Percentiles rank a stretch among this genome's conserved stretches.
Evolutionary conservation across 2,888 invertebrate genomes (phyloP).

Genomic region (Calameuta pallipes): DNA sequence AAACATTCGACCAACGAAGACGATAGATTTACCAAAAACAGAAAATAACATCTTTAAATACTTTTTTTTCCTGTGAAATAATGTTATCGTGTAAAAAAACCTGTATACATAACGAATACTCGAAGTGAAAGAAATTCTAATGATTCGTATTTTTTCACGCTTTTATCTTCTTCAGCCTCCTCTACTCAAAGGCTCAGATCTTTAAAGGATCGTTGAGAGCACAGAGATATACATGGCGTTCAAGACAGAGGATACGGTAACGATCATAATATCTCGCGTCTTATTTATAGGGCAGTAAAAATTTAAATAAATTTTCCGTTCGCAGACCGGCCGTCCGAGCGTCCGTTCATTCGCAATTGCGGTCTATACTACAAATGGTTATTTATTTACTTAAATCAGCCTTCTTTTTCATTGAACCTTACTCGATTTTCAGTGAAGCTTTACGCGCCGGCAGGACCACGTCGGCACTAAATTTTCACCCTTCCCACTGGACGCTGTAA

Average conservation of each 20-base stretch:
- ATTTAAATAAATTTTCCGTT: conserved; percentile 49
- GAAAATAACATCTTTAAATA: background rate
- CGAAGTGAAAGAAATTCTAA: too few relatives aligned
- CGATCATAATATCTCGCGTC: conserved; percentile 28
- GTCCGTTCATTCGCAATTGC: conserved; percentile 25
- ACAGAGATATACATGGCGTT: background rate
- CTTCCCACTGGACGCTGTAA: conserved; percentile 48
- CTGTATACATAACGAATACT: too few relatives aligned
- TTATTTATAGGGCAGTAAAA: conserved; percentile 55
- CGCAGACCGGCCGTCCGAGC: conserved; percentile 4
- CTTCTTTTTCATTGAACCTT: conserved; percentile 24
- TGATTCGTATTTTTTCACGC: background rate
- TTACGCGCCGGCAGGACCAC: conserved; percentile 16
- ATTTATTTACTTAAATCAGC: conserved; percentile 51
- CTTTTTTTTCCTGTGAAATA: too few relatives aligned
- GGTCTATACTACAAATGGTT: conserved; percentile 32
- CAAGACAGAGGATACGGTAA: conserved; percentile 8
- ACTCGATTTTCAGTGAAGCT: conserved; percentile 47
- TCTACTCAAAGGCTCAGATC: too few relatives aligned
- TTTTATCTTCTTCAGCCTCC: background rate
- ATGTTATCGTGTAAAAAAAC: too few relatives aligned
- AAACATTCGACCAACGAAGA: too few relatives aligned
- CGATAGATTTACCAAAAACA: background rate
- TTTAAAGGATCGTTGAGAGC: background rate
- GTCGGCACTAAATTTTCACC: conserved; percentile 57